phyloP scores from a whole-genome alignment of 2,113 vertebrate species.

The Damaliscus lunatus region DNA sequence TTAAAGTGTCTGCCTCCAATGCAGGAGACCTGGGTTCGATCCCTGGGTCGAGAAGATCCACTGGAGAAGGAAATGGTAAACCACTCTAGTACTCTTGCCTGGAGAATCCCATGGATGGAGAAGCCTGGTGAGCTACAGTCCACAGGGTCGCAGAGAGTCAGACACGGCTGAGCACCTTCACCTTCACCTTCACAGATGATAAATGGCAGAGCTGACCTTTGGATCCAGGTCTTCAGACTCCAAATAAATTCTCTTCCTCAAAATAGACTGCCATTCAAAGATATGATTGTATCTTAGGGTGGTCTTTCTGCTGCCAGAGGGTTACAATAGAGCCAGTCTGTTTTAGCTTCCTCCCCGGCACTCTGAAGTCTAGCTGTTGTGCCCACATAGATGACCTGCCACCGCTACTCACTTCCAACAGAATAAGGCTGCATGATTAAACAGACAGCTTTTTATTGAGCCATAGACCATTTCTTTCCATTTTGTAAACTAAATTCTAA shows the following conservation, averaged over 20 bases:
- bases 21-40: no score
- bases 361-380: background rate
- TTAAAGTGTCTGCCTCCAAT: no score
- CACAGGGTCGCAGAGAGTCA: no score
- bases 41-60: no score
- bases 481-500: background rate
- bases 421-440: background rate
- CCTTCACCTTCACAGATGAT: background rate
- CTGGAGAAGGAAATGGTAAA: no score
- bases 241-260: conserved; percentile 4
- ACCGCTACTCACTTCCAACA: background rate
- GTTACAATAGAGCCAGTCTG: background rate
- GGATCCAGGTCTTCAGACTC: background rate
- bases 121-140: no score
- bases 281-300: background rate
- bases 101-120: no score
- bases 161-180: no score
- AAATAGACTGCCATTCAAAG: conserved; percentile 21
- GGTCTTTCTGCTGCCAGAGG: background rate
- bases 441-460: background rate
- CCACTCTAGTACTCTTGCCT: no score
- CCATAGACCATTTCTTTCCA: background rate
- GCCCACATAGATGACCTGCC: background rate
- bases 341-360: accelerated
- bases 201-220: background rate